Evolutionary conservation across 2,888 invertebrate species (phyloP).

Genomic region (Idaea biselata): DNA sequence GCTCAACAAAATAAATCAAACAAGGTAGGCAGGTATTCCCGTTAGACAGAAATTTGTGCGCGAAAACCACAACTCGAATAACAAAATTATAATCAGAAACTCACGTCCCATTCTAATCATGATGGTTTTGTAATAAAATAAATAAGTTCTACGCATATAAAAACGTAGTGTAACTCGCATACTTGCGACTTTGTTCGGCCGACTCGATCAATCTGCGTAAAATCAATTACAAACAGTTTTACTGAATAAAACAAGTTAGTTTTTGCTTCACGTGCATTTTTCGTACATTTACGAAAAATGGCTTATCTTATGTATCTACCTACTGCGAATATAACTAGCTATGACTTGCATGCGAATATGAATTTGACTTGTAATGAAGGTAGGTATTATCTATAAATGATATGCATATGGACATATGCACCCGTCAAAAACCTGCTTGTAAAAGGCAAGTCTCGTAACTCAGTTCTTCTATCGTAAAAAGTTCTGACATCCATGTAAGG

Average conservation of each 20-base stretch:
- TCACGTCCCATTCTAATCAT: not conserved
- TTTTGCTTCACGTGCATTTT: no score
- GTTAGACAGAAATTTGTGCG: not conserved
- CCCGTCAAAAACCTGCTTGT: no score
- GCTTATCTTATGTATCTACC: no score
- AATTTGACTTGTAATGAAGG: no score
- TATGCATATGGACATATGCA: no score
- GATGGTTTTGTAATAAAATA: constrained; percentile 1
- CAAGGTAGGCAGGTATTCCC: not conserved
- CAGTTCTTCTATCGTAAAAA: no score
- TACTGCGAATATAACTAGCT: no score
- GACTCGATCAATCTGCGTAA: not conserved
- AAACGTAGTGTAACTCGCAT: not conserved
- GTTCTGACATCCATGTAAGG: no score
- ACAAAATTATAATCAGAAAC: not conserved
- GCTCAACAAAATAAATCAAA: not conserved
- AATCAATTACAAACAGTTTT: not conserved
- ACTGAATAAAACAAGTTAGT: not conserved
- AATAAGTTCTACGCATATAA: not conserved
- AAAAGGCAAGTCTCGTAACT: no score
- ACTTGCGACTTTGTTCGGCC: not conserved
- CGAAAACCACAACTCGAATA: constrained; percentile 1
- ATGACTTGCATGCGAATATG: no score
- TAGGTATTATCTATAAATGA: no score
- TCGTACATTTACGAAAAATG: no score